phyloP scores from a whole-genome alignment of 2,113 vertebrate species.

The Raja brachyura region DNA sequence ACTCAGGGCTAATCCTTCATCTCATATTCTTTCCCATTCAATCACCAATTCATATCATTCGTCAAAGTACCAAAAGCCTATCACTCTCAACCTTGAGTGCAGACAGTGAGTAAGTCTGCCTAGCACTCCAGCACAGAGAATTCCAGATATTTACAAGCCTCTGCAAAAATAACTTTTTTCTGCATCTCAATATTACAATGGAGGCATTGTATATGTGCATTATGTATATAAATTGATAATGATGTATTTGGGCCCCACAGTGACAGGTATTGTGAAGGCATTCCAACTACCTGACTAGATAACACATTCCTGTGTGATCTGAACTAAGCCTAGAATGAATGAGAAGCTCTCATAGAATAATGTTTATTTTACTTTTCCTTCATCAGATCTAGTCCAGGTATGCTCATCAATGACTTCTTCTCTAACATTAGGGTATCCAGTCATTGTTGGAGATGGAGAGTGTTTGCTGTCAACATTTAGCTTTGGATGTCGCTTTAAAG shows the following conservation, averaged over 20 bases:
- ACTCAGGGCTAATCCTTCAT: too few relatives aligned
- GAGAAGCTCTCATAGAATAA: too few relatives aligned
- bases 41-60: too few relatives aligned
- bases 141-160: too few relatives aligned
- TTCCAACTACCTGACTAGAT: background rate
- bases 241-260: background rate
- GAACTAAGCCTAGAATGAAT: background rate
- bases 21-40: too few relatives aligned
- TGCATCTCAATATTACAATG: too few relatives aligned
- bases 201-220: background rate
- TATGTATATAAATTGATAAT: background rate
- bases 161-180: too few relatives aligned
- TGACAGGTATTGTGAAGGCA: background rate
- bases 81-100: too few relatives aligned
- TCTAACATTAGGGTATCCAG: background rate
- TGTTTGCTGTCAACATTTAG: conserved; percentile 21
- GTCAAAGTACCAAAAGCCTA: too few relatives aligned
- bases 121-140: too few relatives aligned
- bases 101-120: too few relatives aligned
- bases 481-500: conserved; percentile 22
- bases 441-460: background rate
- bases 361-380: background rate
- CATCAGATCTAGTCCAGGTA: background rate
- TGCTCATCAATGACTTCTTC: background rate
- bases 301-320: background rate